These are phyloP conservation scores for Canis aureus DNA, from an alignment of 2,113 vertebrate genomes.

Conservation along the genomic window DNA sequence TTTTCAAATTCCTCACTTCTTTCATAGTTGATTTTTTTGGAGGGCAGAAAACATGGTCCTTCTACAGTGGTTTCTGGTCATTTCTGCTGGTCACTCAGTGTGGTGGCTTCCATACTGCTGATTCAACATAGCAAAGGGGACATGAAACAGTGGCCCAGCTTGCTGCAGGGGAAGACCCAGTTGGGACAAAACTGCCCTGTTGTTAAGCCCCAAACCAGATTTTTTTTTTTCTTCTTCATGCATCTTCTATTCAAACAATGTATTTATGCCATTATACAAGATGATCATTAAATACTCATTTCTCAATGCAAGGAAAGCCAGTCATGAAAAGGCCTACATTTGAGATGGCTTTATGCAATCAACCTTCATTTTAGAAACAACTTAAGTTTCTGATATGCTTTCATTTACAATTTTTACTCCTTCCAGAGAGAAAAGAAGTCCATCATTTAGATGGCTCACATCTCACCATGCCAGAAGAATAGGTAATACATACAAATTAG, in stretches of 20 bases:
- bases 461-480: not conserved
- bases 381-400: constrained; percentile 74
- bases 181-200: not conserved
- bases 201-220: constrained; percentile 40
- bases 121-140: not conserved
- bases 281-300: constrained; percentile 37
- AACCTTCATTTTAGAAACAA: constrained; percentile 59
- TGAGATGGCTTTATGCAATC: constrained; percentile 61
- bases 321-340: constrained; percentile 59
- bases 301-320: constrained; percentile 57
- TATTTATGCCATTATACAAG: constrained; percentile 43
- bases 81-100: not conserved
- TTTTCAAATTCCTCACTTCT: not conserved
- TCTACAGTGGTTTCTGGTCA: not conserved
- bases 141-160: not conserved
- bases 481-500: not conserved
- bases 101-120: not conserved
- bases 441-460: constrained; percentile 15
- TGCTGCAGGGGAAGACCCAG: not conserved
- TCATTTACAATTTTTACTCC: constrained; percentile 59
- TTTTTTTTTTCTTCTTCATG: constrained; percentile 62
- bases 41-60: not conserved
- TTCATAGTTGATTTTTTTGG: not conserved
- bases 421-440: constrained; percentile 51
- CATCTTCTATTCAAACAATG: constrained; percentile 18